phyloP scores from a whole-genome alignment of 2,888 invertebrate genomes.

The Graphium colonna region DNA sequence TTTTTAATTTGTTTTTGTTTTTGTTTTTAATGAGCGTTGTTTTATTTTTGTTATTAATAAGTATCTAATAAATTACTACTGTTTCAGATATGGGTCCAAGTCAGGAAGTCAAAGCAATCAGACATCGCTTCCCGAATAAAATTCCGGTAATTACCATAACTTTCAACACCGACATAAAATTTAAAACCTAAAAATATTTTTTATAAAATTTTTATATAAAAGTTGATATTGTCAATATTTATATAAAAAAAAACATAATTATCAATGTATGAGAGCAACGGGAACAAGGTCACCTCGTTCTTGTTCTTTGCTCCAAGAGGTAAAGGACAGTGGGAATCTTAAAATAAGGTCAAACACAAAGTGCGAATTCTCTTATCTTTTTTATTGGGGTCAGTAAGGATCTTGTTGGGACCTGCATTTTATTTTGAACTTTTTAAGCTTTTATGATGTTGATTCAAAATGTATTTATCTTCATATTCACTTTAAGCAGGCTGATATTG shows the following conservation, averaged over 20 bases:
- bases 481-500: no score
- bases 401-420: no score
- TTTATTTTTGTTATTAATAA: neutral
- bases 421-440: no score
- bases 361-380: neutral
- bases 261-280: neutral
- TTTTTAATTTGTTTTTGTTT: no score
- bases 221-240: no score
- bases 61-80: neutral
- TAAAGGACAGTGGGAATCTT: neutral
- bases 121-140: conserved; percentile 88
- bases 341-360: neutral
- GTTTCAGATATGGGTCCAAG: conserved; percentile 42
- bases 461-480: no score
- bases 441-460: no score
- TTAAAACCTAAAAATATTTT: neutral
- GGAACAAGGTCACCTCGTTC: neutral
- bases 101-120: conserved; percentile 85
- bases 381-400: neutral
- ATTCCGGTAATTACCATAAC: conserved; percentile 82
- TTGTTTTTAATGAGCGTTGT: neutral
- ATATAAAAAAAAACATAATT: neutral
- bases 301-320: neutral
- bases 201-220: neutral
- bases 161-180: no score